These are phyloP conservation scores for Hermaeophaga mercurialis DNA, from an alignment of 2,888 invertebrate genomes.

Conservation along the genomic window DNA sequence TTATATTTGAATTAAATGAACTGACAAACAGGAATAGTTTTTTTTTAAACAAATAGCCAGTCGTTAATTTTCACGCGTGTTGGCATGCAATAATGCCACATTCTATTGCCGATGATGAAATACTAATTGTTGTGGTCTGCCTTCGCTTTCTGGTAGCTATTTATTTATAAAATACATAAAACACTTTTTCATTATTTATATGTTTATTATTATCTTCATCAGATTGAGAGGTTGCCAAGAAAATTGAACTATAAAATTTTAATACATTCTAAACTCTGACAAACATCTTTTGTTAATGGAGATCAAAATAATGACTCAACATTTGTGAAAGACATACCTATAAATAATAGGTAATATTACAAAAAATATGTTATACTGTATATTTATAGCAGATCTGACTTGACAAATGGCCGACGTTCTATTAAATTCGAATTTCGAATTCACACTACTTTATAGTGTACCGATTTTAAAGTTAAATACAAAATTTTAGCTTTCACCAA, in stretches of 20 bases:
- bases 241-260: conserved; percentile 6
- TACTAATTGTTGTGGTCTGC: background rate
- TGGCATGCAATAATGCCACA: background rate
- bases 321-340: background rate
- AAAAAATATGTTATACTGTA: too few relatives aligned
- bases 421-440: too few relatives aligned
- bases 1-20: too few relatives aligned
- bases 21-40: too few relatives aligned
- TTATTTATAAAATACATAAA: background rate
- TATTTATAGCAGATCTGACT: too few relatives aligned
- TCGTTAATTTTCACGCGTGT: too few relatives aligned
- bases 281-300: conserved; percentile 6
- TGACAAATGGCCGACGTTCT: too few relatives aligned
- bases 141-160: background rate
- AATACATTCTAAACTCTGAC: background rate
- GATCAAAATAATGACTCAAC: conserved; percentile 8
- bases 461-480: too few relatives aligned
- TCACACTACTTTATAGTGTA: too few relatives aligned
- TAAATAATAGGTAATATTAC: background rate
- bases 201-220: conserved; percentile 6
- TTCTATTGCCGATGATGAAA: background rate
- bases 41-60: too few relatives aligned
- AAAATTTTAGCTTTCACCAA: too few relatives aligned
- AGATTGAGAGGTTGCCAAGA: conserved; percentile 5
- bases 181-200: conserved; percentile 4